A percentile compares a stretch with the other conserved stretches of the same genome.
These are phyloP conservation scores for Adelphocoris suturalis DNA, from an alignment of 2,888 invertebrate species.

Conservation along the genomic window DNA sequence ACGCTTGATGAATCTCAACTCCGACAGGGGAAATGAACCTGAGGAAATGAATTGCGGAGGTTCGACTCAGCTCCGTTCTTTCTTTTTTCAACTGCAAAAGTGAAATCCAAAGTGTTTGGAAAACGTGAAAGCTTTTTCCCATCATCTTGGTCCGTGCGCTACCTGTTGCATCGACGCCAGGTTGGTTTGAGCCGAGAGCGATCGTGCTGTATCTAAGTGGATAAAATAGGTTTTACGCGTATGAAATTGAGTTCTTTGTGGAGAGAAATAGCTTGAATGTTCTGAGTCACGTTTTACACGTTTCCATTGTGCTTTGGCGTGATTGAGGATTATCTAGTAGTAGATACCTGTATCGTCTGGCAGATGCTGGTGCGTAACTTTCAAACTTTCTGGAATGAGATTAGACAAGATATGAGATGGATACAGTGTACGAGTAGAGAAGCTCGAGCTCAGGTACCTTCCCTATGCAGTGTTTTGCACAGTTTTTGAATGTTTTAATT, in stretches of 20 bases:
- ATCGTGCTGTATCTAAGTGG: slow-evolving; percentile 23
- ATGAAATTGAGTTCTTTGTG: slow-evolving; percentile 17
- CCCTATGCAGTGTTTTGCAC: too few relatives aligned
- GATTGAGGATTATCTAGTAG: too few relatives aligned
- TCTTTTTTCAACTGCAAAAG: background rate
- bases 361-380: too few relatives aligned
- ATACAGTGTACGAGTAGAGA: too few relatives aligned
- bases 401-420: too few relatives aligned
- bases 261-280: background rate
- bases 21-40: slow-evolving; percentile 14
- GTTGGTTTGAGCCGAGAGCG: background rate
- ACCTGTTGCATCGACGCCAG: background rate
- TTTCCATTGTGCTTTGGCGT: background rate
- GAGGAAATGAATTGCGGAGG: slow-evolving; percentile 7
- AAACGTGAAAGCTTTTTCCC: slow-evolving; percentile 10
- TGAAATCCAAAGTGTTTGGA: slow-evolving; percentile 23
- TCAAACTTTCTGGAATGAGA: too few relatives aligned
- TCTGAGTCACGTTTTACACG: background rate
- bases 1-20: slow-evolving; percentile 25
- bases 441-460: too few relatives aligned
- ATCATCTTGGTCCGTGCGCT: background rate
- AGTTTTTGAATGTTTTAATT: too few relatives aligned
- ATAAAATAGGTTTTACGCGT: slow-evolving; percentile 6
- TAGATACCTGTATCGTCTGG: too few relatives aligned
- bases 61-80: background rate